Base-by-base conservation (phyloP, 2,888 invertebrate species). In the Liopterus haemorrhoidalis region DNA sequence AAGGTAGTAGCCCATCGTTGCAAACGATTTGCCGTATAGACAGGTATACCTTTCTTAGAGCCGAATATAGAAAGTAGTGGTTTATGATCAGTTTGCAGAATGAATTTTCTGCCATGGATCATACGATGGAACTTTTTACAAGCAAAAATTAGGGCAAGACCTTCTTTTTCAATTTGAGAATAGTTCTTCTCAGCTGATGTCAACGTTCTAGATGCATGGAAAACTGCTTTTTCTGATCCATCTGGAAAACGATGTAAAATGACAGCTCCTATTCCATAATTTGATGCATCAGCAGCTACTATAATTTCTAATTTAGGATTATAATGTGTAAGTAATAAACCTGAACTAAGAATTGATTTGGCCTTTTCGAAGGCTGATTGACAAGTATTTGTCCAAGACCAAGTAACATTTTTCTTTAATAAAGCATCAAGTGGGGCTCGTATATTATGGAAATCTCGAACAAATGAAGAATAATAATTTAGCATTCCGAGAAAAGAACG, bases 151-250 rank as follows among this genome's bases (percentile, higher is more conserved):
- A 62, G 37, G 28, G 59, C 57, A 6, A 61, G 51, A 28, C 58
- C 64, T 52, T 65, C 63, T 49, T 59, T 55, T 38, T 65, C 59
- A 3, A 60, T 54, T 49, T 64, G 61, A n/a, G 59, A 52, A 49
- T 65, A 65, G 14, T 57, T 55, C 25, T 53, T 48, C 48, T 66
- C 62, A 5, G 60, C 46, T 27, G 18, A 25, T n/a, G 54, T 59
- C 12, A 66, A 47, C 3, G 57, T 52, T 42, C 59, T 47, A 18
- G 63, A 57, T 5, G 60, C 58, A 50, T 55, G 59, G 19, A 11
- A 14, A 4, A 33, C 18, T 33, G 18, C 33, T 33, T 15, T 14
- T n/a, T 4, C n/a, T 8, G 15, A 11, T 8, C 33, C 33, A 15
- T 33, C 18, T 8, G 18, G 16, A 14, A 14, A 15, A 11, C 5